A percentile compares a stretch with the other conserved stretches of the same genome.
phyloP scores from a whole-genome alignment of 2,888 invertebrate species.

The Chydorus sphaericus region DNA sequence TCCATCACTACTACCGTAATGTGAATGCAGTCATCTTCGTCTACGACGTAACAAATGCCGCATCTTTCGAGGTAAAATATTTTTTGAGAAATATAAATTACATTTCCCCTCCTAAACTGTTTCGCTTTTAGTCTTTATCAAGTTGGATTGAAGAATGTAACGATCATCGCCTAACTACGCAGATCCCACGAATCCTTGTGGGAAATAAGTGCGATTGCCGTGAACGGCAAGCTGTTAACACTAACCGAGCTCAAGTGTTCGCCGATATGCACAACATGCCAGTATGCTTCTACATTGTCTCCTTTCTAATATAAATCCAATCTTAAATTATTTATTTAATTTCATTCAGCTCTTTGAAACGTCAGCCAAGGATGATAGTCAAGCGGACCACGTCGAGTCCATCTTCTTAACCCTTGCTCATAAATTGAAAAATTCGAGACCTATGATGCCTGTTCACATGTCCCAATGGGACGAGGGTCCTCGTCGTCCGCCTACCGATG shows the following conservation, averaged over 20 bases:
- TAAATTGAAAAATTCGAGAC: constrained; percentile 49
- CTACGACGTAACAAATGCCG: constrained; percentile 57
- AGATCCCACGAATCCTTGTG: constrained; percentile 54
- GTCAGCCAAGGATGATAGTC: constrained; percentile 56
- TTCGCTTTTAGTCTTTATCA: constrained; percentile 41
- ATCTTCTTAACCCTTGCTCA: constrained; percentile 70
- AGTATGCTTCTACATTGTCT: constrained; percentile 28
- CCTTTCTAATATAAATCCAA: background rate
- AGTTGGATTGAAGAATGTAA: constrained; percentile 65
- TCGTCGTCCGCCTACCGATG: background rate
- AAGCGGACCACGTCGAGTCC: constrained; percentile 59
- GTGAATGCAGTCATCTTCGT: constrained; percentile 73
- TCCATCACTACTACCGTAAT: constrained; percentile 67
- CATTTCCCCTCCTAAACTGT: background rate
- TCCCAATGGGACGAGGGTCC: background rate
- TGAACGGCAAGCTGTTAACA: constrained; percentile 44
- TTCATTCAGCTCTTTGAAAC: constrained; percentile 53
- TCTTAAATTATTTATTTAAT: constrained; percentile 7
- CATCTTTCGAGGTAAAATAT: constrained; percentile 43
- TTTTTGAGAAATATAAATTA: background rate
- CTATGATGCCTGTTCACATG: constrained; percentile 34
- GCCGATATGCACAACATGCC: constrained; percentile 60
- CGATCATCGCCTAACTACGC: constrained; percentile 42
- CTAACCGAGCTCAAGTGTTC: constrained; percentile 53
- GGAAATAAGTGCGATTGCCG: constrained; percentile 66